Conservation (phyloP, 2,113 vertebrate genomes). For the Prietella phreatophila region DNA sequence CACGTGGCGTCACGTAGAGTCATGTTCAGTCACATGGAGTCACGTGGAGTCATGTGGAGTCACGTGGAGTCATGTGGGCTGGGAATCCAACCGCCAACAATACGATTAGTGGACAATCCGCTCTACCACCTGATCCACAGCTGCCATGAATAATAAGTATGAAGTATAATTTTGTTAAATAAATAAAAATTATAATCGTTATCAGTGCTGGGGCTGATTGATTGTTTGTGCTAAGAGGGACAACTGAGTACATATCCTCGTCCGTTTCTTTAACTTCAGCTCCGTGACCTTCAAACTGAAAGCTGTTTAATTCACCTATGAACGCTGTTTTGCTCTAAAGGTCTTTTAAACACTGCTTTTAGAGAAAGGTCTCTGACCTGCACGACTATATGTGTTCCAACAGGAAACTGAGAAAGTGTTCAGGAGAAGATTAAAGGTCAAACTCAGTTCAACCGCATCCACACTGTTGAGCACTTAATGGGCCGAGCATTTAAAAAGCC, state of each 20-base stretch:
- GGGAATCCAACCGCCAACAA: no score
- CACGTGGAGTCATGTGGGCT: no score
- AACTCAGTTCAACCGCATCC: neutral
- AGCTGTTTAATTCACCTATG: slow-evolving; percentile 66
- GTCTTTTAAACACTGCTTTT: slow-evolving; percentile 52
- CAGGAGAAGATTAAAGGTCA: neutral
- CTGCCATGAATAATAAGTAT: neutral
- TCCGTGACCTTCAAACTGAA: neutral
- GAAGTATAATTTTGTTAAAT: neutral
- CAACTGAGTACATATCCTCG: neutral
- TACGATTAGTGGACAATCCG: no score
- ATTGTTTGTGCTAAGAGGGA: neutral
- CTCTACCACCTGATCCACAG: no score
- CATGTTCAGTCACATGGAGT: no score
- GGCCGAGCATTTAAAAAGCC: no score
- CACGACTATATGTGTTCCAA: slow-evolving; percentile 73
- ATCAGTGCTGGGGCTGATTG: neutral
- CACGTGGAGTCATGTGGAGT: no score
- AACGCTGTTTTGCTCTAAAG: slow-evolving; percentile 66
- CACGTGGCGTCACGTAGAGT: no score
- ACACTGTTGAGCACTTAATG: neutral
- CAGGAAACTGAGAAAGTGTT: slow-evolving; percentile 45
- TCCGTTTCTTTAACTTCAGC: neutral
- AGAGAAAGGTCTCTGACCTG: slow-evolving; percentile 63
- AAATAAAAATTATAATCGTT: neutral